Conservation (phyloP, 2,113 vertebrate species). For the Craseonycteris thonglongyai region DNA sequence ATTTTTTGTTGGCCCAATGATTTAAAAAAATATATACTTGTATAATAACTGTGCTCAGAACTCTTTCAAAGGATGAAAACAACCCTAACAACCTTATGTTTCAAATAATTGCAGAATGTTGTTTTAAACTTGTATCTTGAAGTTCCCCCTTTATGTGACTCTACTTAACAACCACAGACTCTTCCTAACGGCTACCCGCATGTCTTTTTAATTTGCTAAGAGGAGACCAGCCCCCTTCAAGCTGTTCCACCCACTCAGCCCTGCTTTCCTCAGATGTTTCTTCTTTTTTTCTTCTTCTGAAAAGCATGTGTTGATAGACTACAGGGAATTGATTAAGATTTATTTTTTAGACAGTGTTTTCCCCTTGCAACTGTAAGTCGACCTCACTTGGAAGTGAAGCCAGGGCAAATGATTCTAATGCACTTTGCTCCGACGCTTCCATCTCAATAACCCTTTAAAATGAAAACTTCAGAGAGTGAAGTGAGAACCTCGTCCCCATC, state of each 20-base stretch:
- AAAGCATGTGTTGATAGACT: constrained; percentile 55
- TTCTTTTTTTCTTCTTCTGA: constrained; percentile 48
- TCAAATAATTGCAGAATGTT: constrained; percentile 47
- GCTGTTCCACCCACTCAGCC: constrained; percentile 62
- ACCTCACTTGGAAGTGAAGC: constrained; percentile 11
- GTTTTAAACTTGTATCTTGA: constrained; percentile 56
- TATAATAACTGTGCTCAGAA: constrained; percentile 68
- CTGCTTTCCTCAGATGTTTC: constrained; percentile 60
- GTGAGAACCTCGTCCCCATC: constrained; percentile 75
- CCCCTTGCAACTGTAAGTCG: constrained; percentile 20
- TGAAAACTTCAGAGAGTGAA: constrained; percentile 61
- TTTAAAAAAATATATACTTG: constrained; percentile 31
- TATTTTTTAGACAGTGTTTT: constrained; percentile 16
- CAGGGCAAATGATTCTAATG: neutral
- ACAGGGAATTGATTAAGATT: constrained; percentile 63
- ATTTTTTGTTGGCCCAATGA: neutral
- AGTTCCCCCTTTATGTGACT: constrained; percentile 43
- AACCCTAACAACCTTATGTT: constrained; percentile 38
- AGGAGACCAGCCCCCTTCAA: constrained; percentile 68
- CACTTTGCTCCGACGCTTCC: constrained; percentile 49
- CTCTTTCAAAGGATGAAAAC: constrained; percentile 62
- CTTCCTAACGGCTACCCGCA: constrained; percentile 60
- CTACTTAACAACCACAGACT: constrained; percentile 35
- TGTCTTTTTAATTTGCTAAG: constrained; percentile 73
- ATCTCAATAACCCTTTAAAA: constrained; percentile 65